Base-by-base conservation (phyloP, 2,888 invertebrate genomes). In the Tiphia femorata region DNA sequence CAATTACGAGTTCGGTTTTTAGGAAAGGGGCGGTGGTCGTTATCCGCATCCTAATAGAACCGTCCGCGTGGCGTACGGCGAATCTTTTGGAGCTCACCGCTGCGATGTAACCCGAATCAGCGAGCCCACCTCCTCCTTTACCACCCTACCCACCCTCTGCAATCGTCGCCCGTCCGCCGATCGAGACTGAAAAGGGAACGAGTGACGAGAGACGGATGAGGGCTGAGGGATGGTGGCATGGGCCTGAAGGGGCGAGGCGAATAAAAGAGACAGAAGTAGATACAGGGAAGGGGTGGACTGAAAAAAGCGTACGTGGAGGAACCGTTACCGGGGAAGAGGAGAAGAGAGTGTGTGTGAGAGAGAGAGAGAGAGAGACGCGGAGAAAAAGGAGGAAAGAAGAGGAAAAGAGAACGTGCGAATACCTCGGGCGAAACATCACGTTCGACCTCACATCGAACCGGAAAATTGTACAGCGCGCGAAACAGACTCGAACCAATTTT, bases 91-190 rank as follows among this genome's bases (percentile, higher is more conserved):
- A 62, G 58, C 51, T n/a, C 49, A 50, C 57, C 38, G 29, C 48
- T 37, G 40, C 38, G 46, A 55, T 58, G 59, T 65, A 70, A 70
- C 61, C 65, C 58, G 61, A 70, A 72, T 71, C 70, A 59, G 66
- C n/a, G n/a, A n/a, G n/a, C n/a, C n/a, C n/a, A n/a, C n/a, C n/a
- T n/a, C n/a, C n/a, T n/a, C n/a, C n/a, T n/a, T n/a, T n/a, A n/a
- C n/a, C n/a, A n/a, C n/a, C n/a, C n/a, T n/a, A n/a, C n/a, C 62
- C 58, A 57, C 49, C 54, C 40, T n/a, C 29, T 21, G 66, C 63
- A 62, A 70, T 63, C 59, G 60, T 33, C 54, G 62, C n/a, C n/a
- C 33, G 41, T 55, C 52, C 49, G 56, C 67, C 61, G 65, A 66
- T 62, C 61, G 57, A 29, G 29, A 30, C 38, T 38, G n/a, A 37